Evolutionary conservation across 2,113 vertebrate genomes (phyloP), one percentile per base, ranked within the genome.

Genomic region (Alaudala cheleensis): DNA sequence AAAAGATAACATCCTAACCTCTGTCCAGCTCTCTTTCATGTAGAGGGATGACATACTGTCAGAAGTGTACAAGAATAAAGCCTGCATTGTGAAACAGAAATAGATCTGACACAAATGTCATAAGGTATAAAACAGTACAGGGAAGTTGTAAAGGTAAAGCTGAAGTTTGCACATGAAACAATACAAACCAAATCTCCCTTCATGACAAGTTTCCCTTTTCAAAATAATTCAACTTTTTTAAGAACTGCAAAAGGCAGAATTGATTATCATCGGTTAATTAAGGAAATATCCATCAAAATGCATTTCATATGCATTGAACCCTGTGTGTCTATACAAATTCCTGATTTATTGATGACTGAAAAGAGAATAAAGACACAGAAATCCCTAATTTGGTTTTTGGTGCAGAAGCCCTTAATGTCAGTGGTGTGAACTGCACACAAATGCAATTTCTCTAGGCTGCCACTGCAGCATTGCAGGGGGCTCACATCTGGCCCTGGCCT

Each of bases 121-220:
- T n/a, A 64, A 86, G 61, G 64, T 69, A 90, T 94, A 88, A 90
- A 90, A 95, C 34, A 90, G 44, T 25, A 61, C 49, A 70, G 57
- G 40, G 65, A 90, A 95, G 76, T 76, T 72, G 53, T 54, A 95
- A 93, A 95, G 86, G 93, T 92, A 94, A 94, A 92, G 42, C 66
- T 90, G 88, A 93, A 95, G 80, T 86, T 61, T 81, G 56, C 23
- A 62, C 60, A 90, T 60, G 60, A 96, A 96, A 80, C 49, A 88
- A 95, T 84, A 74, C 8, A 88, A 78, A 78, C 25, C 50, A 86
- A 88, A 88, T 78, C 61, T 90, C 23, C 40, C 37, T 45, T 73
- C 29, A 6, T 49, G 51, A 83, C 40, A 81, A 77, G 53, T 20
- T 86, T 53, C 51, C 28, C 23, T 69, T 66, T 83, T 42, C 65